Evolutionary conservation across 2,888 invertebrate species (phyloP).

Genomic region (Malacosoma neustria): DNA sequence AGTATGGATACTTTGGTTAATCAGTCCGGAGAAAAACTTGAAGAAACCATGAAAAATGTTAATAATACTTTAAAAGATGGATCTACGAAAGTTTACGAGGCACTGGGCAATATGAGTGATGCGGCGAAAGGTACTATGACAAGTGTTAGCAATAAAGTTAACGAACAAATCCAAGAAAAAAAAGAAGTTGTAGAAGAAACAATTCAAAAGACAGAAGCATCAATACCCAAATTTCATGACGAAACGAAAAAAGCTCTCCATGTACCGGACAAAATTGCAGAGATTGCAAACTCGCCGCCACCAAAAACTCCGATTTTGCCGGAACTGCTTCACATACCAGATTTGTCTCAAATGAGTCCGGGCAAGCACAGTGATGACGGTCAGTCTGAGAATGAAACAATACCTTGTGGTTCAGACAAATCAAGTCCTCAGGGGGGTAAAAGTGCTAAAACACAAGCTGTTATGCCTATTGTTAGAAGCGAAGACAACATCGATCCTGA

Average conservation of each 20-base stretch:
- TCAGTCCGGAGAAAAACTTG: slow-evolving; percentile 9
- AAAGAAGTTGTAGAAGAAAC: slow-evolving; percentile 47
- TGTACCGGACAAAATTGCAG: slow-evolving; percentile 45
- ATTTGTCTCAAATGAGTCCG: slow-evolving; percentile 54
- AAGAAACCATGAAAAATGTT: slow-evolving; percentile 12
- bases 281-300: slow-evolving; percentile 54
- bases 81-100: slow-evolving; percentile 9
- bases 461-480: slow-evolving; percentile 62
- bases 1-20: slow-evolving; percentile 32
- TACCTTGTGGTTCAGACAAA: slow-evolving; percentile 64
- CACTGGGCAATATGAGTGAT: slow-evolving; percentile 27
- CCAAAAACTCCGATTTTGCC: slow-evolving; percentile 60
- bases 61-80: slow-evolving; percentile 9
- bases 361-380: slow-evolving; percentile 54
- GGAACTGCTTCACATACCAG: slow-evolving; percentile 54
- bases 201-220: slow-evolving; percentile 43
- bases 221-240: slow-evolving; percentile 37
- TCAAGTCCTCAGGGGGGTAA: slow-evolving; percentile 61
- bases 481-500: slow-evolving; percentile 54
- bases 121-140: slow-evolving; percentile 21
- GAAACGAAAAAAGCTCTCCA: slow-evolving; percentile 43
- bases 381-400: slow-evolving; percentile 67
- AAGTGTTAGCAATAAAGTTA: too few species aligned
- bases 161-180: slow-evolving; percentile 35
- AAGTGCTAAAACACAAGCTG: slow-evolving; percentile 61